A percentile compares a stretch with the other conserved stretches of the same genome.
These are phyloP conservation scores for Halictus rubicundus DNA, from an alignment of 1,140 invertebrate species.

Conservation along the genomic window DNA sequence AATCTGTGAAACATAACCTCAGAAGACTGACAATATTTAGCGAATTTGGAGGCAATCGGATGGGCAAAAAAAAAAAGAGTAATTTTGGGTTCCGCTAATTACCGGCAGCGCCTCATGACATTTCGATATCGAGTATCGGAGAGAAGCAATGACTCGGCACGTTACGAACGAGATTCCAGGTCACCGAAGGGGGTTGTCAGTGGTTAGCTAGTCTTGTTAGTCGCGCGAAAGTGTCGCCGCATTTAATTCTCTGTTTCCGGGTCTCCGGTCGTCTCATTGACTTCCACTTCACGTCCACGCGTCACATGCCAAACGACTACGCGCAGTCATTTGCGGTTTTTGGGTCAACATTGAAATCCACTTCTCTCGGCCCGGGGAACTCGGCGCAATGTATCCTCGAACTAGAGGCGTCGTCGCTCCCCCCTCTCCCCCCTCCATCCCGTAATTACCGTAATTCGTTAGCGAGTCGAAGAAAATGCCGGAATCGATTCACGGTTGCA, in stretches of 20 bases:
- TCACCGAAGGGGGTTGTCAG: not conserved
- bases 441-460: constrained; percentile 33
- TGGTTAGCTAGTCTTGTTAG: not conserved
- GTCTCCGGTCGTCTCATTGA: constrained; percentile 1
- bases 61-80: too few relatives aligned
- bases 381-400: constrained; percentile 2
- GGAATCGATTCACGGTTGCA: constrained; percentile 5
- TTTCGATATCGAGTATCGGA: not conserved
- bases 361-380: constrained; percentile 22
- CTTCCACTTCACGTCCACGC: constrained; percentile 9
- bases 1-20: too few relatives aligned
- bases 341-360: constrained; percentile 48
- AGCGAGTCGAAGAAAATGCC: not conserved
- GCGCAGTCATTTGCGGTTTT: constrained; percentile 38
- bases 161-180: not conserved
- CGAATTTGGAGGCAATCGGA: too few relatives aligned
- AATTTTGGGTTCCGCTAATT: too few relatives aligned
- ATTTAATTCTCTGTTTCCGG: not conserved
- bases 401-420: too few relatives aligned
- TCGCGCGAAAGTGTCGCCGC: not conserved
- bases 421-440: too few relatives aligned
- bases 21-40: too few relatives aligned
- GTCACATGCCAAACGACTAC: constrained; percentile 4
- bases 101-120: too few relatives aligned
- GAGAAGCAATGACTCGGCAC: not conserved